phyloP scores from a whole-genome alignment of 2,797 vertebrate species.

The Adrianichthys oophorus region DNA sequence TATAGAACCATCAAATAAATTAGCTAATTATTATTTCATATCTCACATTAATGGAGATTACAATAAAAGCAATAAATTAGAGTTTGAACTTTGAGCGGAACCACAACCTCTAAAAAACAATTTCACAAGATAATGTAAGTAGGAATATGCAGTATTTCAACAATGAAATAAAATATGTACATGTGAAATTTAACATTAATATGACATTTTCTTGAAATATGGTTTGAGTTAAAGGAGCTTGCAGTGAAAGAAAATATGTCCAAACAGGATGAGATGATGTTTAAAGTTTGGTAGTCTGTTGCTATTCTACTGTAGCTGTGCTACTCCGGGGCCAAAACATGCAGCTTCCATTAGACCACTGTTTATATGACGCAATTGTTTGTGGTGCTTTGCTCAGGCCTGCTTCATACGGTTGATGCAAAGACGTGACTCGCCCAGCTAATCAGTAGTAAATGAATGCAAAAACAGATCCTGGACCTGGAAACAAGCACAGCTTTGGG shows the following conservation, averaged over 20 bases:
- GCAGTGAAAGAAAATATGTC: constrained; percentile 10
- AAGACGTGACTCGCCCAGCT: constrained; percentile 12
- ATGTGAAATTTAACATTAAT: too few species aligned
- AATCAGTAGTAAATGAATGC: constrained; percentile 20
- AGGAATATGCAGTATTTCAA: too few species aligned
- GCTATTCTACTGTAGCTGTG: constrained; percentile 41
- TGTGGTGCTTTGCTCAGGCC: constrained; percentile 16
- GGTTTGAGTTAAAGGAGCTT: not conserved
- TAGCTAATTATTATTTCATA: too few species aligned
- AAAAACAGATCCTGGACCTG: constrained; percentile 10
- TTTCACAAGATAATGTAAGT: too few species aligned
- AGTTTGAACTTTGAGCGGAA: too few species aligned
- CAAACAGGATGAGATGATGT: constrained; percentile 7
- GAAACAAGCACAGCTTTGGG: constrained; percentile 26
- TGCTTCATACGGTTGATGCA: constrained; percentile 22
- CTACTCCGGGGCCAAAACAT: constrained; percentile 29
- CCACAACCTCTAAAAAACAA: too few species aligned
- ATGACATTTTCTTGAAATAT: too few species aligned
- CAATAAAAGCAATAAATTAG: too few species aligned
- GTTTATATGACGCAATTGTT: constrained; percentile 10
- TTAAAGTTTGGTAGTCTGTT: not conserved
- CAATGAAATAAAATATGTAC: too few species aligned
- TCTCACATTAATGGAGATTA: too few species aligned
- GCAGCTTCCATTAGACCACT: constrained; percentile 34
- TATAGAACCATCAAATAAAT: too few species aligned